These are phyloP conservation scores for Osmerus mordax DNA, from an alignment of 2,113 vertebrate genomes.

Conservation along the genomic window DNA sequence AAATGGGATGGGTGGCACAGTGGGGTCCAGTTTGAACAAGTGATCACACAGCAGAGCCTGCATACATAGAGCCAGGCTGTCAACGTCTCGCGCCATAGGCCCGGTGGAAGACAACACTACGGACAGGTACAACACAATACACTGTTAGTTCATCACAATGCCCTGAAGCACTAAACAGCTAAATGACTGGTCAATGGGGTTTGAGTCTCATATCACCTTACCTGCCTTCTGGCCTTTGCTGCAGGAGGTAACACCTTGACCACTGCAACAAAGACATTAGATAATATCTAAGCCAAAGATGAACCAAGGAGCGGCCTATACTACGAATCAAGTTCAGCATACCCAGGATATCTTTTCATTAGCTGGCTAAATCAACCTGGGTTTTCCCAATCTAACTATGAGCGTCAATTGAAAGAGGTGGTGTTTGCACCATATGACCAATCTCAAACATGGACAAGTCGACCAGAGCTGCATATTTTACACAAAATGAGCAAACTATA, in stretches of 20 bases:
- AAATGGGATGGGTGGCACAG: conserved; percentile 84
- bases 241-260: conserved; percentile 25
- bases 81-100: conserved; percentile 83
- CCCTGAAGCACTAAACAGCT: background rate
- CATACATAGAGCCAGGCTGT: conserved; percentile 86
- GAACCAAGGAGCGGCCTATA: no score
- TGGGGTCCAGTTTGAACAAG: conserved; percentile 87
- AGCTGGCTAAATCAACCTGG: no score
- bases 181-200: background rate
- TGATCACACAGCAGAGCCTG: conserved; percentile 82
- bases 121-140: conserved; percentile 1
- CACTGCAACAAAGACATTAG: conserved; percentile 43
- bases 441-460: no score
- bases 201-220: conserved; percentile 25
- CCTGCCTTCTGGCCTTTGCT: conserved; percentile 62
- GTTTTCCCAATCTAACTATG: no score
- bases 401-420: no score
- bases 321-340: no score
- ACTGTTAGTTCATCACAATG: no score
- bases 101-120: conserved; percentile 69
- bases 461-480: no score
- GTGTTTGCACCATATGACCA: no score
- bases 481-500: no score
- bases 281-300: background rate
- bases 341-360: no score